Base-by-base conservation (phyloP, 2,888 invertebrate species). In the Penaeus monodon region DNA sequence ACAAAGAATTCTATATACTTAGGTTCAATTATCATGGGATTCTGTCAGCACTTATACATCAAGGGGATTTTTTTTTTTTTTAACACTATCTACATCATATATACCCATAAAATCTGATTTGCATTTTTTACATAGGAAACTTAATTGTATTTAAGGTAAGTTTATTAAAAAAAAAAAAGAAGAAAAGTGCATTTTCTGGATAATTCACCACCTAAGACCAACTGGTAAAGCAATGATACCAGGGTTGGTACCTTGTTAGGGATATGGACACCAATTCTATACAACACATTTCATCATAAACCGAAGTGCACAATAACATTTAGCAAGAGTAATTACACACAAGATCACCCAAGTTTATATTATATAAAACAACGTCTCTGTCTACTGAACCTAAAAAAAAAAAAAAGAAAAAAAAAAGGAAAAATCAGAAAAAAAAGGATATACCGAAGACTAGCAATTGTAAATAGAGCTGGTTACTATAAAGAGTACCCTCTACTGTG, bases 391-490 rank as follows among this genome's bases (percentile, higher is more conserved):
- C 85, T 79, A 57, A 57, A 76, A 57, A 57, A 57, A 57, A 17
- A 38, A 38, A 4, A 4, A 38, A 44, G 10, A 10, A 57, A 57
- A 17, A 17, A 57, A 20, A 76, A 49, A 66, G 1, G 17, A 57
- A 17, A 17, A 44, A 44, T 8, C 38, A 44, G 38, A 44, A 57
- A 57, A 57, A 57, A 57, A 57, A 76, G 74, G 64, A 44, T 76
- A 84, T 85, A 85, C 29, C 66, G 85, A 84, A 84, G 83, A 84
- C 84, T 79, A 84, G 81, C 80, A 81, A n/a, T 81, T 74, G 85
- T 66, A 44, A 73, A 84, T 68, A 84, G 68, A 70, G n/a, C 70
- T 70, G 70, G 70, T 29, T 29, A 70, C 70, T 70, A 70, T 27
- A 70, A 70, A 70, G 27, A 70, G 70, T 76, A 77, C 64, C 64